Conservation (phyloP, 2,888 invertebrate species). For the Nysson spinosus region DNA sequence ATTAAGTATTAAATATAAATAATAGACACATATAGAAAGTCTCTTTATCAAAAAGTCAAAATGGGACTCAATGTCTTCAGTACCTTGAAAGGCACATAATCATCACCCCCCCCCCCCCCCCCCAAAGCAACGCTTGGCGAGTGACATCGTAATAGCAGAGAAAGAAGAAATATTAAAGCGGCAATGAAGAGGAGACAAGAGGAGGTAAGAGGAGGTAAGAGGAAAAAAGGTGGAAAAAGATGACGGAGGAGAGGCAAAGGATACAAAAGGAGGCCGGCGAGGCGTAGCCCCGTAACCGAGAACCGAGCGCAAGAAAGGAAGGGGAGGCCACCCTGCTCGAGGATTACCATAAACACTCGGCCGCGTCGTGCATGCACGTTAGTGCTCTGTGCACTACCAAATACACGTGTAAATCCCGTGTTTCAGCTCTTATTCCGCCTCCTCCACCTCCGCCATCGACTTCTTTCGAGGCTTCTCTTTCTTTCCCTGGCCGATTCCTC, state of each 20-base stretch:
- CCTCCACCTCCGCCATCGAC: slow-evolving; percentile 20
- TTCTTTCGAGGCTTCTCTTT: background rate
- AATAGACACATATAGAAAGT: too few relatives aligned
- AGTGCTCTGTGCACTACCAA: slow-evolving; percentile 55
- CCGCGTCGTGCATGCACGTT: slow-evolving; percentile 60
- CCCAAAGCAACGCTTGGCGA: too few relatives aligned
- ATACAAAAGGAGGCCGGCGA: slow-evolving; percentile 20
- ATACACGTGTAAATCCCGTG: slow-evolving; percentile 71
- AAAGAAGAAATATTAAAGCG: slow-evolving; percentile 22
- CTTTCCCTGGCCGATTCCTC: background rate
- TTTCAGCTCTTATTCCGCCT: slow-evolving; percentile 68
- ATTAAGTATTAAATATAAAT: too few relatives aligned
- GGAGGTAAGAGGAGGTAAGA: background rate
- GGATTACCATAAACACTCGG: slow-evolving; percentile 70
- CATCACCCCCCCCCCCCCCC: too few relatives aligned
- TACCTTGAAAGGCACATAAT: too few relatives aligned
- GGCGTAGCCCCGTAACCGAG: slow-evolving; percentile 51
- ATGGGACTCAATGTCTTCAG: too few relatives aligned
- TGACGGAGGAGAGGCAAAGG: slow-evolving; percentile 19
- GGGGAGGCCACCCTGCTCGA: slow-evolving; percentile 67
- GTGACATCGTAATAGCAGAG: slow-evolving; percentile 15
- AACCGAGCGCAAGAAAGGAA: slow-evolving; percentile 45
- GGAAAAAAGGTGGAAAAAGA: background rate
- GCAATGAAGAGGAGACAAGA: slow-evolving; percentile 3
- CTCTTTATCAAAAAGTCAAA: too few relatives aligned